Evolutionary conservation across 2,888 invertebrate species (phyloP), one percentile per base, ranked within the genome.

Genomic region (Hecatera dysodea): DNA sequence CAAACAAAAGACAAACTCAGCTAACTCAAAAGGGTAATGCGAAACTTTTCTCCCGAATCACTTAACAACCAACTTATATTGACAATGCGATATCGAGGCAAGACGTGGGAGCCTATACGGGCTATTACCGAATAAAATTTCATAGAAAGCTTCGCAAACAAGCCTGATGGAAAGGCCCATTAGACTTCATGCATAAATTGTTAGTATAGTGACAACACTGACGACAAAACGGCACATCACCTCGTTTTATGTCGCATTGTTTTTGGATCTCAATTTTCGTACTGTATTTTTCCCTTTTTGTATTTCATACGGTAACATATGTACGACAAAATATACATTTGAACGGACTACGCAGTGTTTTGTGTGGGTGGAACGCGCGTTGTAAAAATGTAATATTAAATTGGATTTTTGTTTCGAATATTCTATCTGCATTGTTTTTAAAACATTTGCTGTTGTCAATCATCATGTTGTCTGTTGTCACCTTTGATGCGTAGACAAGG

Each of bases 91-190:
- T 80, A 84, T 82, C 79, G 82, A 85, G 64, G 87, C 83, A 85
- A 89, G 86, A 85, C 83, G 82, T 78, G 87, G 77, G 85, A 80
- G 87, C 87, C 86, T 87, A 88, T 82, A 88, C 82, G 82, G 69
- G 90, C 92, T 91, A 91, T 94, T 93, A 93, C 90, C 91, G 94
- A 95, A 95, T 95, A 95, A 95, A 95, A 95, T 95, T 95, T 94
- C 94, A 95, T 93, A 94, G 94, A 96, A 95, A 96, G 95, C 93
- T 91, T 92, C 85, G 92, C 94, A 95, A 96, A 95, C 95, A 95
- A 87, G 90, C 80, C 89, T 93, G 95, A 94, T 94, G 93, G 94
- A 90, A 89, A 91, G 81, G 77, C 85, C 95, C 95, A 95, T 95
- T 95, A 95, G 93, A 90, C 91, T 85, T 87, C 93, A 93, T 95